Evolutionary conservation across 2,113 vertebrate species (phyloP).

Genomic region (Syngnathoides biaculeatus): DNA sequence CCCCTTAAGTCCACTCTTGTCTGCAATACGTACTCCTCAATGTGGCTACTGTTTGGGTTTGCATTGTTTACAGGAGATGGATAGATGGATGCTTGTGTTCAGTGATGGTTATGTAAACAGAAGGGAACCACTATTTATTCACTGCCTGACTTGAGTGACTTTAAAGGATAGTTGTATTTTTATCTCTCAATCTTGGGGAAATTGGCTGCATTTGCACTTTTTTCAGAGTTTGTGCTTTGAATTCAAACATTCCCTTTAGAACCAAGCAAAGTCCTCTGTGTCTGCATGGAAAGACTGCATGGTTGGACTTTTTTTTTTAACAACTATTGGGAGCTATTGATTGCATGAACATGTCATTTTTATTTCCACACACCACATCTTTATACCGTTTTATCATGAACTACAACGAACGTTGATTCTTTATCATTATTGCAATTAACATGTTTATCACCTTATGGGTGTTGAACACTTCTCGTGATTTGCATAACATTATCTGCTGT

Average conservation of each 20-base stretch:
- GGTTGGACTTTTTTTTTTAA: slow-evolving; percentile 50
- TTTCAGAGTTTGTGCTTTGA: slow-evolving; percentile 37
- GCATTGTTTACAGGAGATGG: neutral
- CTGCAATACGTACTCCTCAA: neutral
- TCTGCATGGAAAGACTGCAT: slow-evolving; percentile 19
- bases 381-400: neutral
- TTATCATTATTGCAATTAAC: neutral
- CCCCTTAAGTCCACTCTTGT: neutral
- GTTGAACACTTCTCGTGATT: neutral
- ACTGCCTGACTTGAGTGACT: slow-evolving; percentile 19
- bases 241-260: slow-evolving; percentile 48
- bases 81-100: neutral
- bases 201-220: slow-evolving; percentile 55
- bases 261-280: slow-evolving; percentile 22
- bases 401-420: neutral
- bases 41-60: slow-evolving; percentile 1
- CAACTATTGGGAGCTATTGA: slow-evolving; percentile 1
- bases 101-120: neutral
- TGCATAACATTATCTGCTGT: neutral
- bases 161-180: slow-evolving; percentile 1
- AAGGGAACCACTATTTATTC: slow-evolving; percentile 2
- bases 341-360: slow-evolving; percentile 36
- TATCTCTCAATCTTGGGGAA: slow-evolving; percentile 3
- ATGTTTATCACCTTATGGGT: neutral
- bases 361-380: neutral